A percentile compares a stretch with the other conserved stretches of the same genome.
These are phyloP conservation scores for Sarcophaga subvicina DNA, from an alignment of 2,888 invertebrate species.

Conservation along the genomic window DNA sequence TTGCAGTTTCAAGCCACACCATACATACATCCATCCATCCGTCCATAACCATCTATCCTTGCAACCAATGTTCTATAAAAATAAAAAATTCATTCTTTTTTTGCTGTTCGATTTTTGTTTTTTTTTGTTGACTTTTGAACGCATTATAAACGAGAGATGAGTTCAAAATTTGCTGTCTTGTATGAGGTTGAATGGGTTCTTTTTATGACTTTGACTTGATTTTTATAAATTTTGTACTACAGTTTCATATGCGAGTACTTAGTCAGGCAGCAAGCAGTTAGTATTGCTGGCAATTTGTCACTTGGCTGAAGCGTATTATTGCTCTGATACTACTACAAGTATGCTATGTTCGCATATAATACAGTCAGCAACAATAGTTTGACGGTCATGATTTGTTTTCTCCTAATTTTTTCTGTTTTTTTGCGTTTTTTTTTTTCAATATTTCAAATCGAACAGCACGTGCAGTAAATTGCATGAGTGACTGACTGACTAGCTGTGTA, in stretches of 20 bases:
- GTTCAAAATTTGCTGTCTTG: conserved; percentile 39
- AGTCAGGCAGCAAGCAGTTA: background rate
- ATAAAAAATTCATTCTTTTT: conserved; percentile 15
- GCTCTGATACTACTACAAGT: conserved; percentile 22
- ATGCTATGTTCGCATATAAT: no score
- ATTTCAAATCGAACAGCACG: conserved; percentile 60
- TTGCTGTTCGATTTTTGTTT: background rate
- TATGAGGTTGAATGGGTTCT: conserved; percentile 32
- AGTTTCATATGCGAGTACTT: conserved; percentile 41
- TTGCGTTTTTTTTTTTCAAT: background rate
- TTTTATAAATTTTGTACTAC: conserved; percentile 13
- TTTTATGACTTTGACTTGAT: conserved; percentile 57
- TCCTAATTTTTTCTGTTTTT: conserved; percentile 46
- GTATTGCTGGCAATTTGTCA: conserved; percentile 64
- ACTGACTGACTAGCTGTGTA: background rate
- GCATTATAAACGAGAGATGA: conserved; percentile 54
- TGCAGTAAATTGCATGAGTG: conserved; percentile 24
- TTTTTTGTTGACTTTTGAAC: conserved; percentile 54
- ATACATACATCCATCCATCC: background rate
- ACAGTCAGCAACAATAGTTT: conserved; percentile 22
- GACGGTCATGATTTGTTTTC: conserved; percentile 67
- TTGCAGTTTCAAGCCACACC: conserved; percentile 22
- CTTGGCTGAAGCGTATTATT: conserved; percentile 67
- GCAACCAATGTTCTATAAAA: conserved; percentile 9
- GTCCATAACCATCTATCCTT: conserved; percentile 33